Evolutionary conservation across 2,113 vertebrate species (phyloP).

Genomic region (Corythornis vintsioides): DNA sequence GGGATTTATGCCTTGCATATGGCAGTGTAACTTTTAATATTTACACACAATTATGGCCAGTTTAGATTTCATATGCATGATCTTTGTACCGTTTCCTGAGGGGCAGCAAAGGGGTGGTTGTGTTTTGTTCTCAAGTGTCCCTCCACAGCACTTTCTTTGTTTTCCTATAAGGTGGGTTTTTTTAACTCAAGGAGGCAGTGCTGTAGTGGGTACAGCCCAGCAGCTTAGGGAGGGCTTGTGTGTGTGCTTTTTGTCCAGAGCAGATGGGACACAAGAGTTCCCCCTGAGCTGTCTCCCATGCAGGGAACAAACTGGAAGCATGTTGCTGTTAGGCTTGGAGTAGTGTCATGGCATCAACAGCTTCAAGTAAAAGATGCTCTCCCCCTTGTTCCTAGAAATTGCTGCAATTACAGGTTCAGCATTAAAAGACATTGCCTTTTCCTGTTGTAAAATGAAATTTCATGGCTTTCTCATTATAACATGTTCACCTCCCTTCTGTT

Average conservation of each 20-base stretch:
- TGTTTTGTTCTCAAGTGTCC: background rate
- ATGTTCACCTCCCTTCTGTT: background rate
- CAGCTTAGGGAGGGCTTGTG: background rate
- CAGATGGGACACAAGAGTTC: background rate
- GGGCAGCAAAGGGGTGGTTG: background rate
- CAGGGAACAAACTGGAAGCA: background rate
- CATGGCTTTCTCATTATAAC: background rate
- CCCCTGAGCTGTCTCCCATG: accelerated
- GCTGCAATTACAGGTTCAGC: background rate
- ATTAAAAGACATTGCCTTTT: background rate
- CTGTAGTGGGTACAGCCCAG: background rate
- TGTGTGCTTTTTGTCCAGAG: background rate
- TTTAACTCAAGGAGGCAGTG: background rate
- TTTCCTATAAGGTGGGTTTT: background rate
- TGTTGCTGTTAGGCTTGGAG: background rate
- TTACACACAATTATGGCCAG: background rate
- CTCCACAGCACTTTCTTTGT: background rate
- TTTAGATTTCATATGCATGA: background rate
- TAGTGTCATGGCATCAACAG: background rate
- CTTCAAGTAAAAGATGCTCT: background rate
- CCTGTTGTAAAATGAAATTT: background rate
- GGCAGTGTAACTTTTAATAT: background rate
- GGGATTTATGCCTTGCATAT: background rate
- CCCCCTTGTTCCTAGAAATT: background rate
- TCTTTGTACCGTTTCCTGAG: background rate